These are phyloP conservation scores for Drosophila nr. fundita DNA, from an alignment of 2,888 invertebrate species.

Conservation along the genomic window DNA sequence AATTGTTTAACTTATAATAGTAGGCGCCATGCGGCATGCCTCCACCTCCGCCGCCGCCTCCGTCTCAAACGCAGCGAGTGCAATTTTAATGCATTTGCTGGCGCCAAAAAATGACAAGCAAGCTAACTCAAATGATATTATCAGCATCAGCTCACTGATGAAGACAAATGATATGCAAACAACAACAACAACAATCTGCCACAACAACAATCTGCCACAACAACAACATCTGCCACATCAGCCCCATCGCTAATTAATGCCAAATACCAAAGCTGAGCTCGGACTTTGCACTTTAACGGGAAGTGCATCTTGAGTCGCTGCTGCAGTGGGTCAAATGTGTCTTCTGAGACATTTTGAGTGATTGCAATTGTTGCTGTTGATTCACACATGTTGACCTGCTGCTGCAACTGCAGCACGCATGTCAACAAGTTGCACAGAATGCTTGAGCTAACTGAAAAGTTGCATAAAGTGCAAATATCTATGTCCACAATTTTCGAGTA, in stretches of 20 bases:
- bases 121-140: constrained; percentile 54
- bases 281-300: constrained; percentile 64
- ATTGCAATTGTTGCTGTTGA: constrained; percentile 31
- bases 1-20: constrained; percentile 74
- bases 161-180: constrained; percentile 70
- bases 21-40: constrained; percentile 63
- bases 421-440: not conserved
- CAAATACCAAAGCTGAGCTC: constrained; percentile 50
- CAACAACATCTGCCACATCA: not conserved
- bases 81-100: constrained; percentile 72
- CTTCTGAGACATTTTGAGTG: constrained; percentile 21
- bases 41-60: not conserved
- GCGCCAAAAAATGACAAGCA: constrained; percentile 61
- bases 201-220: too few species aligned
- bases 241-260: constrained; percentile 63
- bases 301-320: constrained; percentile 28
- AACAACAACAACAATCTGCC: constrained; percentile 16
- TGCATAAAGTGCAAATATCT: not conserved
- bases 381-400: constrained; percentile 14
- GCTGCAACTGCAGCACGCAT: not conserved
- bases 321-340: constrained; percentile 63
- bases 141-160: constrained; percentile 66
- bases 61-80: constrained; percentile 13
- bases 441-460: not conserved
- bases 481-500: not conserved